A percentile compares a stretch with the other conserved stretches of the same genome.
These are phyloP conservation scores for Hozukius guyotensis DNA, from an alignment of 2,797 vertebrate species.

Conservation along the genomic window DNA sequence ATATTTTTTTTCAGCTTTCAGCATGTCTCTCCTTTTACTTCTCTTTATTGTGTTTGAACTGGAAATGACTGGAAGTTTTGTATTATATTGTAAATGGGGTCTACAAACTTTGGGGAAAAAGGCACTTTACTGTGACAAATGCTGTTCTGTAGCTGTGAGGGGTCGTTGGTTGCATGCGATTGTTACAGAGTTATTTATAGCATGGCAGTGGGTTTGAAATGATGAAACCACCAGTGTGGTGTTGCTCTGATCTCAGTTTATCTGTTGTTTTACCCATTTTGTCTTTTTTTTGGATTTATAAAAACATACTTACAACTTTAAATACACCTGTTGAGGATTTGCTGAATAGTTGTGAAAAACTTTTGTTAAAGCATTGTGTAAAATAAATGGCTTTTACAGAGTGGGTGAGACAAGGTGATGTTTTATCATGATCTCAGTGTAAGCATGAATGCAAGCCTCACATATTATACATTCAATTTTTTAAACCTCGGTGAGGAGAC, in stretches of 20 bases:
- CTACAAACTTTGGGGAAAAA: slow-evolving; percentile 13
- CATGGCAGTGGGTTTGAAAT: slow-evolving; percentile 48
- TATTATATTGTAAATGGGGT: slow-evolving; percentile 42
- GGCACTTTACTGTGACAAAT: slow-evolving; percentile 54
- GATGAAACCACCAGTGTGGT: slow-evolving; percentile 31
- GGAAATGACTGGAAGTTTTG: slow-evolving; percentile 29
- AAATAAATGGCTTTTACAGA: slow-evolving; percentile 83
- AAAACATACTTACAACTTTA: slow-evolving; percentile 43
- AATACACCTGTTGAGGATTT: slow-evolving; percentile 51
- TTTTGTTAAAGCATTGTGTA: slow-evolving; percentile 75
- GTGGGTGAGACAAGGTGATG: slow-evolving; percentile 6
- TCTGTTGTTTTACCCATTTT: slow-evolving; percentile 31
- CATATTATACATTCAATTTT: not conserved
- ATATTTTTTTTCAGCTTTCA: slow-evolving; percentile 25
- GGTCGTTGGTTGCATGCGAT: slow-evolving; percentile 58
- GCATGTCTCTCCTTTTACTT: slow-evolving; percentile 39
- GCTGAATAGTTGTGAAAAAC: slow-evolving; percentile 67
- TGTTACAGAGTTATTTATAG: slow-evolving; percentile 52
- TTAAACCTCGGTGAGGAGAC: too few relatives aligned
- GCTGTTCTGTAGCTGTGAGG: slow-evolving; percentile 31
- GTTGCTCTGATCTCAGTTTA: slow-evolving; percentile 42
- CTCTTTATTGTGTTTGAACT: slow-evolving; percentile 36
- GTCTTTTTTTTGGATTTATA: slow-evolving; percentile 39
- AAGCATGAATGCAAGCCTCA: not conserved
- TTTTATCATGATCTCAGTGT: slow-evolving; percentile 4